Evolutionary conservation across 2,113 vertebrate genomes (phyloP).

Genomic region (Cisticola juncidis): DNA sequence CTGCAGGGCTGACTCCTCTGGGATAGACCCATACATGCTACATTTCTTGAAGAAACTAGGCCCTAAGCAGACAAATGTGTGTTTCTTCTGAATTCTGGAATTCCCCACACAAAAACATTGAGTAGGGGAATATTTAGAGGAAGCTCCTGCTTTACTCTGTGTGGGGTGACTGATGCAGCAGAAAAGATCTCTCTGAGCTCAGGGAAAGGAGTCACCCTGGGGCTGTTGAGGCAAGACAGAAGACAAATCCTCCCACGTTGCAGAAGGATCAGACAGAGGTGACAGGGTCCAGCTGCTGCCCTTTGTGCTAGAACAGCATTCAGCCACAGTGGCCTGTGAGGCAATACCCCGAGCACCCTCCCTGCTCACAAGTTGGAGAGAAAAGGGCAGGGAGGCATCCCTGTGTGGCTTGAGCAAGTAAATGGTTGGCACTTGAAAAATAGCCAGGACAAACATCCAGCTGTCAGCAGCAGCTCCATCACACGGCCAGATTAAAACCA

Average conservation of each 20-base stretch:
- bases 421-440: neutral
- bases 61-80: neutral
- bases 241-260: neutral
- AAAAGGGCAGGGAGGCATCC: neutral
- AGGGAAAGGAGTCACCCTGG: rapidly evolving
- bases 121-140: neutral
- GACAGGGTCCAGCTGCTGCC: neutral
- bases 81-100: neutral
- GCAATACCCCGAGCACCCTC: neutral
- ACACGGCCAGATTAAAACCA: neutral
- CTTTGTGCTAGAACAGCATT: neutral
- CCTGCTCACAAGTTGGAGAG: neutral
- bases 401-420: neutral
- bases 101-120: neutral
- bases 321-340: neutral
- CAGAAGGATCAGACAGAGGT: neutral
- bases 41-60: neutral
- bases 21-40: neutral
- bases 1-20: neutral
- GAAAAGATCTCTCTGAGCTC: neutral
- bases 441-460: neutral
- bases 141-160: neutral
- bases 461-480: neutral
- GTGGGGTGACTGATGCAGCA: rapidly evolving
- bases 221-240: neutral